A percentile compares a stretch with the other conserved stretches of the same genome.
Evolutionary conservation across 1,140 invertebrate species (phyloP).

Genomic region (Akabosia matsudoensis): DNA sequence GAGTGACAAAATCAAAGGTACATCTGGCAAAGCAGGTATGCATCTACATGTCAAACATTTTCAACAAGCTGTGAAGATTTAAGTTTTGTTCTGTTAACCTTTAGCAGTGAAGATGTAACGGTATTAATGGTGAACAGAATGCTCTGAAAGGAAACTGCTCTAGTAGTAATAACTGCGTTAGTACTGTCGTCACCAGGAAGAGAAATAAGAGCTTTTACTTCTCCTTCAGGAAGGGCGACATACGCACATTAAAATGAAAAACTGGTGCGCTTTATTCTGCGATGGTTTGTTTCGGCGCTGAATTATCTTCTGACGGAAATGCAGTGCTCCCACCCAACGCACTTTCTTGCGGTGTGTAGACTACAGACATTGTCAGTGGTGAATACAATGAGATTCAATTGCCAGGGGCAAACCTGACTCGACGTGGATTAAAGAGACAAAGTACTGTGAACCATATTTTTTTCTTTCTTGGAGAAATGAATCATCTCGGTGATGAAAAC

Average conservation of each 20-base stretch:
- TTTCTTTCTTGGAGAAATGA: background rate
- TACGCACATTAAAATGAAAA: background rate
- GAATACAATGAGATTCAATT: constrained; percentile 17
- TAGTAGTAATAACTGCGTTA: background rate
- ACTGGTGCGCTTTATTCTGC: background rate
- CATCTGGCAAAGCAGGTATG: too few species aligned
- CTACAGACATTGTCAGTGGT: background rate
- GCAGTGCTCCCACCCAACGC: background rate
- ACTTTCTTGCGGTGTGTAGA: background rate
- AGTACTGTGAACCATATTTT: background rate
- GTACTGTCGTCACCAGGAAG: background rate
- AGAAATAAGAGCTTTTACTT: background rate
- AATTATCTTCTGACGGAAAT: background rate
- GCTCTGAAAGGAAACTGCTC: background rate
- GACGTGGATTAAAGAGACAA: background rate
- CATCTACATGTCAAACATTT: too few species aligned
- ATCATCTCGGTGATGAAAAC: background rate
- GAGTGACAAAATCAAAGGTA: too few species aligned
- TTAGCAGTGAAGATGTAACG: background rate
- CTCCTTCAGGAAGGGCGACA: background rate
- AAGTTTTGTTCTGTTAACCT: too few species aligned
- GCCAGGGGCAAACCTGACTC: background rate
- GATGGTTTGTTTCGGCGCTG: background rate
- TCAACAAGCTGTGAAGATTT: too few species aligned
- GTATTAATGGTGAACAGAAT: constrained; percentile 10